Evolutionary conservation across 1,140 invertebrate genomes (phyloP), one percentile per base, ranked within the genome.

Genomic region (Nomia melanderi): DNA sequence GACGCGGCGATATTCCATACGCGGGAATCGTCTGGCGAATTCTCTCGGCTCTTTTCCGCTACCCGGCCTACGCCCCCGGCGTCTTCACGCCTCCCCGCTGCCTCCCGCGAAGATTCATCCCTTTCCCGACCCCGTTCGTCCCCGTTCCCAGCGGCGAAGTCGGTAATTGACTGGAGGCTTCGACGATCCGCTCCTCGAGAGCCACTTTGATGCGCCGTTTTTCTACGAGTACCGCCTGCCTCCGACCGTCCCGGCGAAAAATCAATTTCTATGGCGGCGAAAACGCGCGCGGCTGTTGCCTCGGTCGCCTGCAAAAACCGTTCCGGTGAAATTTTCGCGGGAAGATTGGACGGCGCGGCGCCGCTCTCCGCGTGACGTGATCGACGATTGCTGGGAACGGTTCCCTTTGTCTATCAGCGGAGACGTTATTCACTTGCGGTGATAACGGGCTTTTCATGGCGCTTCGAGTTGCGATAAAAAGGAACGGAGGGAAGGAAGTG

Each of bases 101-200:
- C 25, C n/a, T 63, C n/a, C 5, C 33, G 17, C 29, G 14, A 29
- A 59, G 50, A 60, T 50, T 76, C 59, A 8, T 60, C 47, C 39
- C 33, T 7, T 60, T 7, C 44, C 56, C 64, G 33, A 2, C 36
- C 39, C 39, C 59, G 33, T 74, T 63, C 67, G 44, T n/a, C 8
- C 25, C 12, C 6, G 36, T 47, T 23, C 53, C 14, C 14, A 25
- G 33, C 23, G 25, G 9, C 33, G 56, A 33, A 20, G 71, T 17
- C 53, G 59, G 64, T 84, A 84, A 84, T 84, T 80, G 82, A 83
- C 69, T 39, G 9, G 65, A 8, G 70, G 47, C 67, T 44, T 65
- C 63, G 77, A 80, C 77, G 66, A 83, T 79, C 71, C 50, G 64
- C 76, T 66, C 53, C 29, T 82, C 79, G 70, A 77, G 81, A 71